Base-by-base conservation (phyloP, 92 coral and sea anemone genomes). In the Epizoanthus stellaris region DNA sequence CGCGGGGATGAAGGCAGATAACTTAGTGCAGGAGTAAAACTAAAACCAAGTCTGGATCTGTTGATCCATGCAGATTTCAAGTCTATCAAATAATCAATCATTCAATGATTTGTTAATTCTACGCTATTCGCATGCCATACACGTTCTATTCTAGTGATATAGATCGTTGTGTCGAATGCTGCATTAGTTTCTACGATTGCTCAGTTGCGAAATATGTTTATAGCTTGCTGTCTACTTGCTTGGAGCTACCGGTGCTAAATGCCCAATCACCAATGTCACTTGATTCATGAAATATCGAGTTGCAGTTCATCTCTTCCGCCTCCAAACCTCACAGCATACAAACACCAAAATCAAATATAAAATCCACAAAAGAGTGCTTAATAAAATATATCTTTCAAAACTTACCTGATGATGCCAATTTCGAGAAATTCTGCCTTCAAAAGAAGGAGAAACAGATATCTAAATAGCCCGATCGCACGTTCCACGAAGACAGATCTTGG, bases 401-500 rank as follows among this genome's bases (percentile, higher is more conserved):
- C 83, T 13, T 59, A 79, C 83, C 83, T 79, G 83, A 63, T 42
- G 67, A 45, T 79, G 71, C 49, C 59, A 62, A 79, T 79, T 62
- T 70, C 61, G 71, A 79, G 82, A 62, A 79, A 79, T 63, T 63
- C 70, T 79, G 60, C 83, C 61, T 45, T 62, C 83, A 62, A 79
- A 63, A 79, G 83, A 79, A 63, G 61, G 83, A 79, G 59, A 79
- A 79, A 62, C 58, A 10, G 13, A 79, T 19, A 79, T n/a, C 83
- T 59, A 79, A 52, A 79, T 79, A 20, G 61, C 23, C 59, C 71
- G 72, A 79, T 79, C 72, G 83, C 83, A 79, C 83, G 83, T 79
- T 79, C 83, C 83, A 79, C 83, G 83, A 79, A 62, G 30, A 79
- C 83, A 43, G 80, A 20, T 59, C 57, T 14, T n/a, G n/a, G n/a